Evolutionary conservation across 2,888 invertebrate species (phyloP).

Genomic region (Drosophila rubida): DNA sequence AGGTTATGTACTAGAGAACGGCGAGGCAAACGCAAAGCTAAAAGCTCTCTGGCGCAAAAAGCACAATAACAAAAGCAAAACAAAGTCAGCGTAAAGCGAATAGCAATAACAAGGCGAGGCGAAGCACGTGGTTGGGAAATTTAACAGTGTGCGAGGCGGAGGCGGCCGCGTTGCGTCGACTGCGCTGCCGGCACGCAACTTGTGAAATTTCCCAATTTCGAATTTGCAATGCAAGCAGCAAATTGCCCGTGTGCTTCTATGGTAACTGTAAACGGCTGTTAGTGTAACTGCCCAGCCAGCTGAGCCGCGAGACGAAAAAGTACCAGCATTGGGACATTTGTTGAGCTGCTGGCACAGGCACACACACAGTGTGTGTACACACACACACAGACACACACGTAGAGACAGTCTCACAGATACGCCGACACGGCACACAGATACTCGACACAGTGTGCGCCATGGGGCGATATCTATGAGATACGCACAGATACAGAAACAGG

Average conservation of each 20-base stretch:
- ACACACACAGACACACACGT: slow-evolving; percentile 14
- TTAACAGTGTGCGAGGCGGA: slow-evolving; percentile 12
- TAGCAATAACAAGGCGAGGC: slow-evolving; percentile 30
- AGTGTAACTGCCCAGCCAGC: slow-evolving; percentile 29
- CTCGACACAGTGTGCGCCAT: slow-evolving; percentile 35
- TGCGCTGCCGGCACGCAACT: slow-evolving; percentile 29
- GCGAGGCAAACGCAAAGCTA: slow-evolving; percentile 38
- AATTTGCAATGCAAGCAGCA: slow-evolving; percentile 45
- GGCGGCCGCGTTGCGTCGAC: not conserved
- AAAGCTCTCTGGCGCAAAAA: slow-evolving; percentile 48
- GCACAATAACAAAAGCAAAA: slow-evolving; percentile 23
- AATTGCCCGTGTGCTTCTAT: slow-evolving; percentile 18
- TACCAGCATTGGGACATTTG: slow-evolving; percentile 52
- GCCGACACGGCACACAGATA: slow-evolving; percentile 66
- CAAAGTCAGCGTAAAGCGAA: slow-evolving; percentile 14
- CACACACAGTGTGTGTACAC: slow-evolving; percentile 7
- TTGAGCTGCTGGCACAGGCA: slow-evolving; percentile 30
- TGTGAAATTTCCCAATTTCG: slow-evolving; percentile 57
- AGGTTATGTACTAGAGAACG: slow-evolving; percentile 58
- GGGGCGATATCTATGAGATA: slow-evolving; percentile 78
- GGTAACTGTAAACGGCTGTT: slow-evolving; percentile 34
- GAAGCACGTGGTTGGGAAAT: slow-evolving; percentile 72
- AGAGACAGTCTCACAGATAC: slow-evolving; percentile 60
- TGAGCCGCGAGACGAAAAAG: slow-evolving; percentile 21
- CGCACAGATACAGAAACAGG: slow-evolving; percentile 69